A percentile compares a stretch with the other conserved stretches of the same genome.
Evolutionary conservation across 1,140 invertebrate genomes (phyloP).

Genomic region (Rhagoletis zephyria): DNA sequence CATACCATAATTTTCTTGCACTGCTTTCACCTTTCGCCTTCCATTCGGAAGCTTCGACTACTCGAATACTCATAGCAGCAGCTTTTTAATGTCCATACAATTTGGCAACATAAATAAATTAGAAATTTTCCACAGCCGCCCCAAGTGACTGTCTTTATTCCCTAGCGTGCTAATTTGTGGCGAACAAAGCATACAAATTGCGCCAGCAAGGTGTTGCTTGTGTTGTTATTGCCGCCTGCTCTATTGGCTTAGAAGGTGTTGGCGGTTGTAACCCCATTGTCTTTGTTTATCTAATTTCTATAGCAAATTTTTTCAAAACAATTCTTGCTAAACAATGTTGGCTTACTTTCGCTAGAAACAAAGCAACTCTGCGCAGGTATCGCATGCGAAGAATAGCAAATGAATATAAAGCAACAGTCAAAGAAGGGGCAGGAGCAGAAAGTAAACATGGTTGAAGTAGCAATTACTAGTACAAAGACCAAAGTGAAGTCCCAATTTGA

Average conservation of each 20-base stretch:
- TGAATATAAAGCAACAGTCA: not conserved
- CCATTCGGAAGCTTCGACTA: not conserved
- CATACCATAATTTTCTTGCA: not conserved
- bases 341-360: not conserved
- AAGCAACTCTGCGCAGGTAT: not conserved
- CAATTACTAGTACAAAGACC: no score
- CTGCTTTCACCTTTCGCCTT: not conserved
- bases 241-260: not conserved
- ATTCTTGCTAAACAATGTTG: slow-evolving; percentile 28
- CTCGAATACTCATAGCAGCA: not conserved
- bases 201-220: not conserved
- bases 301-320: not conserved
- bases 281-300: slow-evolving; percentile 20
- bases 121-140: not conserved
- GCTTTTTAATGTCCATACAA: not conserved
- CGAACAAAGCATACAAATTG: slow-evolving; percentile 12
- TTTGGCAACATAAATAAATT: slow-evolving; percentile 37
- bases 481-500: not conserved
- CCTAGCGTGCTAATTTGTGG: not conserved
- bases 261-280: not conserved
- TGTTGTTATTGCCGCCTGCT: not conserved
- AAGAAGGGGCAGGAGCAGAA: not conserved
- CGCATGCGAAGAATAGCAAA: no score
- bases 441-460: not conserved
- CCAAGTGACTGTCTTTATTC: not conserved